Base-by-base conservation (phyloP, 2,888 invertebrate species). In the Drosophila pseudotakahashii region DNA sequence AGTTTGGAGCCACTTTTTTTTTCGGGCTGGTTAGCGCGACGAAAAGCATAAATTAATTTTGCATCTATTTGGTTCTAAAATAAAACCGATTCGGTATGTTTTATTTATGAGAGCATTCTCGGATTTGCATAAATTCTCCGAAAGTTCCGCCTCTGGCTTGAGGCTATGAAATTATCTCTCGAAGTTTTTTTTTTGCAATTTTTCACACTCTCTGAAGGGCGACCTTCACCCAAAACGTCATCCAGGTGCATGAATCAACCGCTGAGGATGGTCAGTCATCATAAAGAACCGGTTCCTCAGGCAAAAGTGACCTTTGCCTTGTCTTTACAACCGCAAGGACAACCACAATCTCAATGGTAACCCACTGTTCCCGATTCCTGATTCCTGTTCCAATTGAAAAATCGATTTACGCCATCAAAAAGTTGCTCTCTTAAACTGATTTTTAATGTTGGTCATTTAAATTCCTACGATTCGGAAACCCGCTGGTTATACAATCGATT, bases 41-140 rank as follows among this genome's bases (percentile, higher is more conserved):
- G 70, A 64, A 59, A 81, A 52, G 64, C 39, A 67, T 62, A 58
- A 62, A 62, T 53, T 63, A 48, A 64, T 73, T 73, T 77, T 32
- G 34, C 34, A 61, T 72, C 37, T 50, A 26, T 72, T 37, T 32
- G 59, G 26, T 73, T 55, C 55, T 52, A 50, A 41, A 62, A 62
- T 32, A 48, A 62, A 70, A 45, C 51, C 36, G 19, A 34, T 45
- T 36, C 4, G 34, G 66, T 57, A 79, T 85, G 69, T 76, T 82
- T 85, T 72, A 88, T 82, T 86, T 79, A 81, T 79, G 77, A 77
- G 73, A 69, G 36, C 63, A 59, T 23, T 55, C 14, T 53, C 32
- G 39, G 51, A 79, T 87, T 81, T 73, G 79, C 76, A 84, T 68
- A 73, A 52, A 71, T 57, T 60, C 23, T 44, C 36, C 37, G 34